A percentile compares a stretch with the other conserved stretches of the same genome.
Evolutionary conservation across 2,888 invertebrate genomes (phyloP).

Genomic region (Leucophenga montana): DNA sequence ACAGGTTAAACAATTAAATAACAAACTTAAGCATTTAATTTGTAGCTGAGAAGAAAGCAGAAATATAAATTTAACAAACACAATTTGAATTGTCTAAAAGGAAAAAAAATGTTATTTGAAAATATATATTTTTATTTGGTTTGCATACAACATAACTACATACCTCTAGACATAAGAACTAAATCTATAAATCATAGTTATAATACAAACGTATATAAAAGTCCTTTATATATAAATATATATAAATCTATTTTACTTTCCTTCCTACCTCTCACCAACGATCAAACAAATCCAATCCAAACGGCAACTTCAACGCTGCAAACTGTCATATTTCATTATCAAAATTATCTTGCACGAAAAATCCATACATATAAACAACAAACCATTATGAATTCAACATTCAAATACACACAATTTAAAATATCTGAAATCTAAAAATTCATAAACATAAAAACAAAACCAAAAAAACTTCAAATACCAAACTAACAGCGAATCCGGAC

Average conservation of each 20-base stretch:
- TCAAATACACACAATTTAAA: background rate
- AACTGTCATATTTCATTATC: background rate
- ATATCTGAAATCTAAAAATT: background rate
- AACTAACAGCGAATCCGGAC: slow-evolving; percentile 42
- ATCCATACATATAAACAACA: background rate
- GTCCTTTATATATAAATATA: slow-evolving; percentile 6
- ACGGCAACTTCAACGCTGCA: background rate
- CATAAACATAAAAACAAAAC: background rate
- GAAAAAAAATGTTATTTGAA: background rate
- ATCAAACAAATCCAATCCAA: slow-evolving; percentile 12
- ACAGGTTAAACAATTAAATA: slow-evolving; percentile 3
- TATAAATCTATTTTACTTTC: slow-evolving; percentile 21
- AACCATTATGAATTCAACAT: background rate
- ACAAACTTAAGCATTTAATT: background rate
- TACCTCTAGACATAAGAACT: background rate
- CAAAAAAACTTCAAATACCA: slow-evolving; percentile 34
- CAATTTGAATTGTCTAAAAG: slow-evolving; percentile 13
- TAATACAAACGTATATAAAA: background rate
- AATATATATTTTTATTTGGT: background rate
- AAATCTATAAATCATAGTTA: background rate
- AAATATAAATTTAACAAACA: slow-evolving; percentile 20
- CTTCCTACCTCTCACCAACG: slow-evolving; percentile 9
- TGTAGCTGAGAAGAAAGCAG: background rate
- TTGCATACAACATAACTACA: too few relatives aligned
- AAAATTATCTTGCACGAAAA: background rate